These are phyloP conservation scores for Pontoporia blainvillei DNA, from an alignment of 2,113 vertebrate genomes.

Conservation along the genomic window DNA sequence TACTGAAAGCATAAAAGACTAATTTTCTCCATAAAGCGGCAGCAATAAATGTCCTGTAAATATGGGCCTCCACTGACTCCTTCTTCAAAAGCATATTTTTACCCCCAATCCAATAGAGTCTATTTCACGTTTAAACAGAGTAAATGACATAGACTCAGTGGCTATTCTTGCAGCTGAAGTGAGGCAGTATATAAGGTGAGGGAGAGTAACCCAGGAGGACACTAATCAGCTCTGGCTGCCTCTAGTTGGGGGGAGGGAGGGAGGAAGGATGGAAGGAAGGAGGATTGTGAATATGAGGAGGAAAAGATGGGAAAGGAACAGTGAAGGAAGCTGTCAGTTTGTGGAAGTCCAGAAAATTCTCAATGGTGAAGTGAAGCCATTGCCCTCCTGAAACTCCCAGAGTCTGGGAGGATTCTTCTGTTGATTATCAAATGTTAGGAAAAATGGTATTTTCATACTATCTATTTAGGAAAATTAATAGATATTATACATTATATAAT, in stretches of 20 bases:
- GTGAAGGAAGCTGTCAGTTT: neutral
- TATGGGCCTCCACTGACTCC: conserved; percentile 53
- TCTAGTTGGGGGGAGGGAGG: neutral
- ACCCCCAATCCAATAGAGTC: conserved; percentile 46
- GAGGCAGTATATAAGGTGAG: neutral
- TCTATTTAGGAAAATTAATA: neutral
- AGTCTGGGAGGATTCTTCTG: neutral
- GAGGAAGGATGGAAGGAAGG: neutral
- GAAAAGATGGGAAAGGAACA: neutral
- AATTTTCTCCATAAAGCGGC: conserved; percentile 52
- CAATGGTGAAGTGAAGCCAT: neutral
- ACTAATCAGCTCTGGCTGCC: neutral
- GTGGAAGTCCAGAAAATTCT: neutral
- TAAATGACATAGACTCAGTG: conserved; percentile 40
- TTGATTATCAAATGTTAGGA: neutral
- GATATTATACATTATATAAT: too few species aligned
- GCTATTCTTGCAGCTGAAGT: conserved; percentile 38
- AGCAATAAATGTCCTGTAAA: conserved; percentile 67
- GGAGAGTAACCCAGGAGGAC: neutral
- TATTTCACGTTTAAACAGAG: conserved; percentile 62
- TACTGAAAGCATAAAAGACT: conserved; percentile 60
- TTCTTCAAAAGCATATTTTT: conserved; percentile 62
- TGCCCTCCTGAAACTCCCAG: neutral
- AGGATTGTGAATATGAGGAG: neutral
- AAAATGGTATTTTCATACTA: neutral